Evolutionary conservation across 1,140 invertebrate species (phyloP).

Genomic region (Ericerus pela): DNA sequence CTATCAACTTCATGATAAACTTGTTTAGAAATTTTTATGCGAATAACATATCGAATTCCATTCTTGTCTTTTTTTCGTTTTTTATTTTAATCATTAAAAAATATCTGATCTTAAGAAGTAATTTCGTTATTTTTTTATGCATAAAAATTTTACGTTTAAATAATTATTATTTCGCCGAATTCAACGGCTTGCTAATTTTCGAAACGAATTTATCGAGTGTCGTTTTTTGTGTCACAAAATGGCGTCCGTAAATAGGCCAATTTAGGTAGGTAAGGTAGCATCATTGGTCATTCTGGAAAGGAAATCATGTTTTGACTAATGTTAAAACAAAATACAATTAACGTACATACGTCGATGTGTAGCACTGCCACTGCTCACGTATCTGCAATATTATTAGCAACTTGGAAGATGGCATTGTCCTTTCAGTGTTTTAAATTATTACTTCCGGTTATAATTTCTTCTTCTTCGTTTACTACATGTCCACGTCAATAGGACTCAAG

Average conservation of each 20-base stretch:
- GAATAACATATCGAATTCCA: too few species aligned
- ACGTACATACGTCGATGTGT: not conserved
- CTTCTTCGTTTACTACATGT: too few species aligned
- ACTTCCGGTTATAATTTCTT: too few species aligned
- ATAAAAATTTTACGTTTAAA: not conserved
- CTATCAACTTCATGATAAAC: too few species aligned
- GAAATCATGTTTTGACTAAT: not conserved
- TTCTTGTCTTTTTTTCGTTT: too few species aligned
- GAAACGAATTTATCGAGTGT: not conserved
- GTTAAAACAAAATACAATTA: not conserved
- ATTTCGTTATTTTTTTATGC: not conserved
- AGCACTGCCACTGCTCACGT: not conserved
- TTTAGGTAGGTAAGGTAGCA: not conserved
- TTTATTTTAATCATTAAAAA: too few species aligned
- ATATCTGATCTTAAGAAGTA: not conserved
- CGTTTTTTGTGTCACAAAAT: not conserved
- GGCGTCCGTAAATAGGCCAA: not conserved
- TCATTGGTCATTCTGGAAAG: not conserved
- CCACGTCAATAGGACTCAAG: too few species aligned
- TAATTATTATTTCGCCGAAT: not conserved
- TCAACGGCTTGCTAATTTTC: not conserved
- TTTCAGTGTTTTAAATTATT: too few species aligned
- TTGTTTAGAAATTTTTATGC: too few species aligned
- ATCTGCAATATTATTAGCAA: not conserved
- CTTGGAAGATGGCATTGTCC: too few species aligned